Base-by-base conservation (phyloP, 2,888 invertebrate species). In the Oligia fasciuncula region DNA sequence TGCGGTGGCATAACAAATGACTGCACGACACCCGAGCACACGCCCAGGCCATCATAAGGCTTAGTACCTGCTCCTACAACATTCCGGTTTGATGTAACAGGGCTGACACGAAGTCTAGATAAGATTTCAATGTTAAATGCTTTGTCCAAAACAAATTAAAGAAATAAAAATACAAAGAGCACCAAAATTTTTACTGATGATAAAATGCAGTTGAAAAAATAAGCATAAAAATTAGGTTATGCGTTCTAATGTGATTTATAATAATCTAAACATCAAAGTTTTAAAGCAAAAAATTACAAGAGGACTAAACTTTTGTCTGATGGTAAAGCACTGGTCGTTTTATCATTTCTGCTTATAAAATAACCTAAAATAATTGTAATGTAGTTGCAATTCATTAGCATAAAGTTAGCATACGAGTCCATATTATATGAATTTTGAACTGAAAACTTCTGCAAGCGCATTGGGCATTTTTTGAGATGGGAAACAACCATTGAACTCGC, bases 61-160 rank as follows among this genome's bases (percentile, higher is more conserved):
- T 85, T 77, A 76, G 81, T 71, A 79, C 84, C 85, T 87, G 72
- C 85, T 85, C 75, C 13, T 69, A 83, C 89, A 70, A 76, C 86
- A 86, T 86, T 88, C 89, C 89, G 29, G 51, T 72, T 82, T 81
- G 43, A 71, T 40, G 23, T 65, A 72, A 43, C 49, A 87, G 81
- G 85, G 87, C 19, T 85, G 76, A 35, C 68, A 65, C 70, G 3
- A 35, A 35, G 19, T 35, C 9, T 60, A 14, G 17, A 14, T 35
- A n/a, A 35, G 35, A 43, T 49, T 8, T 14, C 19, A 35, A 57
- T 66, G 17, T 40, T 6, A 23, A 19, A 68, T 29, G n/a, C 14
- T 14, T 6, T 35, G 19, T 23, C 13, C 4, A 49, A 70, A 65
- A 57, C 1, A 0, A 2, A 40, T 51, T 49, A 0, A 66, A 57